phyloP scores from a whole-genome alignment of 2,888 invertebrate species.

The Nephrotoma guestfalica region DNA sequence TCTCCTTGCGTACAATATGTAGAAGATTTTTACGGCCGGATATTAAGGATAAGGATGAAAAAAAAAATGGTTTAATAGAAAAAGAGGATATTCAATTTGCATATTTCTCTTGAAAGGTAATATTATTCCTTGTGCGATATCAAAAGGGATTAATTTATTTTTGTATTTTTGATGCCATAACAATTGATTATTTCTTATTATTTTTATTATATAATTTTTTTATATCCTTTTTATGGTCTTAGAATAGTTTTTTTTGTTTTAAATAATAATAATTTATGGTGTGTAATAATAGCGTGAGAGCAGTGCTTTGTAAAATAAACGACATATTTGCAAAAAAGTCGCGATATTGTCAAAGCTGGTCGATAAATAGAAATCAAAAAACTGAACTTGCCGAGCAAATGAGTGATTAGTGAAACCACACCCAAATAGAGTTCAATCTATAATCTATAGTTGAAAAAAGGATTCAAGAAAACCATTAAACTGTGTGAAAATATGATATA shows the following conservation, averaged over 20 bases:
- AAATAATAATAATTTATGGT: background rate
- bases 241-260: background rate
- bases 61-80: background rate
- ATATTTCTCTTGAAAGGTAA: conserved; percentile 1
- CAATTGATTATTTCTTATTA: background rate
- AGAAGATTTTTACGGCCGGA: conserved; percentile 1
- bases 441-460: too few relatives aligned
- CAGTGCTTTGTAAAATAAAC: too few relatives aligned
- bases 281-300: background rate
- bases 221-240: background rate
- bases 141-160: background rate
- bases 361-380: too few relatives aligned
- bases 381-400: too few relatives aligned
- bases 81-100: conserved; percentile 4
- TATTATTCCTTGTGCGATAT: background rate
- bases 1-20: background rate
- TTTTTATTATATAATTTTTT: background rate
- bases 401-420: too few relatives aligned
- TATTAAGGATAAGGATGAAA: conserved; percentile 1
- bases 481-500: too few relatives aligned
- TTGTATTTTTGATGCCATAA: background rate
- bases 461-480: too few relatives aligned
- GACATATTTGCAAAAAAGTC: too few relatives aligned
- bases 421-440: too few relatives aligned
- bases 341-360: too few relatives aligned